These are phyloP conservation scores for Drosophila putrida DNA, from an alignment of 2,888 invertebrate species.

Conservation along the genomic window DNA sequence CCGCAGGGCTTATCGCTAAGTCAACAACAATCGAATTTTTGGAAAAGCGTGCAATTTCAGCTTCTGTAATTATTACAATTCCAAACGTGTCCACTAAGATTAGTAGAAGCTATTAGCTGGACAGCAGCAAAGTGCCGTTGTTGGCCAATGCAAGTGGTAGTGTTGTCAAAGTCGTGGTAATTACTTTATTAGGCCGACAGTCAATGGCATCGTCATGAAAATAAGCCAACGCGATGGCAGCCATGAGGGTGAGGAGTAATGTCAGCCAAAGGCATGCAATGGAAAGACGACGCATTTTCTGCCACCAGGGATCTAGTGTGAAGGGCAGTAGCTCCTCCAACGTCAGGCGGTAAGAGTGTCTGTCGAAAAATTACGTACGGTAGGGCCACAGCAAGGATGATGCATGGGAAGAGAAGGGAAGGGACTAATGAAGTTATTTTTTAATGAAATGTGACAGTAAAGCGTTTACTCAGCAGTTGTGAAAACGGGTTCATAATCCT, in stretches of 20 bases:
- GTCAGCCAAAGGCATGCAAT: slow-evolving; percentile 86
- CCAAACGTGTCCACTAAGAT: slow-evolving; percentile 15
- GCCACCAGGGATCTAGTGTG: slow-evolving; percentile 86
- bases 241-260: slow-evolving; percentile 86
- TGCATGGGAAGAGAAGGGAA: not conserved
- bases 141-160: slow-evolving; percentile 41
- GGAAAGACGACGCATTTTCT: slow-evolving; percentile 85
- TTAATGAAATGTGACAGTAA: slow-evolving; percentile 75
- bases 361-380: slow-evolving; percentile 42
- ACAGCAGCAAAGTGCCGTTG: slow-evolving; percentile 44
- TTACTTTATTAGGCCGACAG: slow-evolving; percentile 47
- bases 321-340: slow-evolving; percentile 86
- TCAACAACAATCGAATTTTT: slow-evolving; percentile 23
- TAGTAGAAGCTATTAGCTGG: slow-evolving; percentile 36
- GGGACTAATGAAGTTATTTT: slow-evolving; percentile 66
- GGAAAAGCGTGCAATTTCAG: slow-evolving; percentile 49
- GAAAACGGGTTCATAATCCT: slow-evolving; percentile 75
- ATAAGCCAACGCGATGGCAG: slow-evolving; percentile 85
- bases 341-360: slow-evolving; percentile 83
- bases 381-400: not conserved
- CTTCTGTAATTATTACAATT: slow-evolving; percentile 41
- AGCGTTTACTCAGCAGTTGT: slow-evolving; percentile 79
- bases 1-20: slow-evolving; percentile 36
- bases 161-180: slow-evolving; percentile 43
- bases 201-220: slow-evolving; percentile 41